Evolutionary conservation across 2,888 invertebrate species (phyloP).

Genomic region (Caenorhabditis wallacei): DNA sequence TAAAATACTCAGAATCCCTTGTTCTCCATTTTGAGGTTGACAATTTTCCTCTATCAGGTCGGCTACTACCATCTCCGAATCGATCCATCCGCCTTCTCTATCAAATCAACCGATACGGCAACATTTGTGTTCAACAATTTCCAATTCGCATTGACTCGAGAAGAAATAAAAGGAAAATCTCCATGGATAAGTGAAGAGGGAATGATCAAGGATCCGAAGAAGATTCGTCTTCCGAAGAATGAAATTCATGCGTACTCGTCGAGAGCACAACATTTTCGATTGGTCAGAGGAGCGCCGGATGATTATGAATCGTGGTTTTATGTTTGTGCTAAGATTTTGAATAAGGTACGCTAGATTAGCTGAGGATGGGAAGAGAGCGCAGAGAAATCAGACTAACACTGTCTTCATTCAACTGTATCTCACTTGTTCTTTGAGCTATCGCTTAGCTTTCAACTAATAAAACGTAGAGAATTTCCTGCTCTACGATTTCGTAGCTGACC

Average conservation of each 20-base stretch:
- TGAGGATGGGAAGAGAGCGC: neutral
- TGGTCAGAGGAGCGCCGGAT: slow-evolving; percentile 29
- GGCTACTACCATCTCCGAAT: slow-evolving; percentile 31
- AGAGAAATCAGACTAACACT: neutral
- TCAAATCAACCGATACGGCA: neutral
- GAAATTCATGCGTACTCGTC: slow-evolving; percentile 31
- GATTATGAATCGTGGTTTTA: slow-evolving; percentile 64
- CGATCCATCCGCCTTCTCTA: slow-evolving; percentile 14
- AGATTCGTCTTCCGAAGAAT: slow-evolving; percentile 9
- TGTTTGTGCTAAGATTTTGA: slow-evolving; percentile 20
- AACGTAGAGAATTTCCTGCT: too few species aligned
- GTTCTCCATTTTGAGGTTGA: too few species aligned
- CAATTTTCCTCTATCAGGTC: too few species aligned
- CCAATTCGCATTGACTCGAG: slow-evolving; percentile 1
- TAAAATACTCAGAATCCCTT: too few species aligned
- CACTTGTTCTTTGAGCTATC: neutral
- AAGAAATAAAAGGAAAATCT: neutral
- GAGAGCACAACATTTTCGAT: slow-evolving; percentile 44
- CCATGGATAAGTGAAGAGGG: neutral
- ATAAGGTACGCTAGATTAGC: slow-evolving; percentile 2
- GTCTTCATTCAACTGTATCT: neutral
- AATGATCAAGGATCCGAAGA: neutral
- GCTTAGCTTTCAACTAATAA: too few species aligned
- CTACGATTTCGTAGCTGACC: too few species aligned
- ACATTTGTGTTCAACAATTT: slow-evolving; percentile 7